Evolutionary conservation across 2,888 invertebrate species (phyloP), one percentile per base, ranked within the genome.

Genomic region (Zele albiditarsus): DNA sequence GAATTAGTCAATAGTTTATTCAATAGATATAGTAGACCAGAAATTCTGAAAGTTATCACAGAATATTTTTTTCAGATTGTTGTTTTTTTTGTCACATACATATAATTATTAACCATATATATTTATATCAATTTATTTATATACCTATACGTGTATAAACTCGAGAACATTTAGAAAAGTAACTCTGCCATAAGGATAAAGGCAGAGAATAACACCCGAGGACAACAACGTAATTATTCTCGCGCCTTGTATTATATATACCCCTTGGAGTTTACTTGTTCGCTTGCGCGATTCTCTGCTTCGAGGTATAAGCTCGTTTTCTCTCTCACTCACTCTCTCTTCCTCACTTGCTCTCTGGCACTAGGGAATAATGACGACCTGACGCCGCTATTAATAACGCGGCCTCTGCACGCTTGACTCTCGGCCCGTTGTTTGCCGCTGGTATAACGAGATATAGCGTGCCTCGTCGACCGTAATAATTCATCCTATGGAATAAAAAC

Each of bases 401-500:
- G 42, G 73, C 69, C 78, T 66, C 75, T 71, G 74, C 73, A 74
- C 74, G 74, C 71, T 74, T 74, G 74, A 74, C 74, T 74, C 74
- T 74, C 70, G 71, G 74, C 46, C 46, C 66, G 74, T 74, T 74
- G 74, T 79, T 79, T 73, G 75, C 74, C 71, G 77, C 73, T 76
- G 70, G 74, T 77, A 73, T 78, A 80, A 84, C 79, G 79, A 82
- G 82, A 80, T 80, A 79, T 76, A 79, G 80, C 78, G 77, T 76
- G 77, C 74, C 65, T 74, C 58, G 71, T 71, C 74, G 70, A 74
- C 74, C 74, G 74, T 74, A 74, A 74, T 74, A 74, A 74, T 74
- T 74, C 74, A 74, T 74, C 31, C 42, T 60, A 73, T 60, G 67
- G 60, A 73, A 72, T 72, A 72, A 68, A 73, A 73, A 73, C 67